A percentile compares a stretch with the other conserved stretches of the same genome.
Evolutionary conservation across 2,888 invertebrate species (phyloP).

Genomic region (Actias luna): DNA sequence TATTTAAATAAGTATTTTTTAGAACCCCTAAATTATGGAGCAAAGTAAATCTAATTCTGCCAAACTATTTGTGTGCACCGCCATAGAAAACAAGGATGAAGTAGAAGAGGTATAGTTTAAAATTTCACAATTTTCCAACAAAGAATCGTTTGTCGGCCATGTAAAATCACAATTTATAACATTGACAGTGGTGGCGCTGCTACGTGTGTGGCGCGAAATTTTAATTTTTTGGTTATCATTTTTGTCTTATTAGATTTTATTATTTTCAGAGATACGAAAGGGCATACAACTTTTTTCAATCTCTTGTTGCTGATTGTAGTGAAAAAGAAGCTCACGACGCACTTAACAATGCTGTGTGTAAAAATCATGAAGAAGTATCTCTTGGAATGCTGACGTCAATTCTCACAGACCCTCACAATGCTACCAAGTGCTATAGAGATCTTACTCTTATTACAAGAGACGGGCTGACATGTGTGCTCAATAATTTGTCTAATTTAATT

Average conservation of each 20-base stretch:
- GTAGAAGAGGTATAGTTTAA: constrained; percentile 91
- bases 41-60: constrained; percentile 83
- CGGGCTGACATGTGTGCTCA: constrained; percentile 91
- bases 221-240: constrained; percentile 46
- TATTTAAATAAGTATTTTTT: constrained; percentile 80
- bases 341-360: constrained; percentile 93
- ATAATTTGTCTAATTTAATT: constrained; percentile 91
- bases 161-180: constrained; percentile 67
- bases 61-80: constrained; percentile 90
- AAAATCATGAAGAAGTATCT: constrained; percentile 96
- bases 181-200: constrained; percentile 75
- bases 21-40: constrained; percentile 79
- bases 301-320: constrained; percentile 90
- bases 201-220: constrained; percentile 69
- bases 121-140: constrained; percentile 74
- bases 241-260: constrained; percentile 37
- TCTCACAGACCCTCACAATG: constrained; percentile 91
- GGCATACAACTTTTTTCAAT: constrained; percentile 89
- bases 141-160: constrained; percentile 80
- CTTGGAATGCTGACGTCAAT: constrained; percentile 94
- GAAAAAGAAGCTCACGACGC: constrained; percentile 97
- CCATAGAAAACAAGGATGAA: constrained; percentile 94
- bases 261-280: constrained; percentile 93
- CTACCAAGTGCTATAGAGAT: constrained; percentile 94
- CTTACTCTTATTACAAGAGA: constrained; percentile 94